These are phyloP conservation scores for Pseudorhombus dupliciocellatus DNA, from an alignment of 2,113 vertebrate species.

Conservation along the genomic window DNA sequence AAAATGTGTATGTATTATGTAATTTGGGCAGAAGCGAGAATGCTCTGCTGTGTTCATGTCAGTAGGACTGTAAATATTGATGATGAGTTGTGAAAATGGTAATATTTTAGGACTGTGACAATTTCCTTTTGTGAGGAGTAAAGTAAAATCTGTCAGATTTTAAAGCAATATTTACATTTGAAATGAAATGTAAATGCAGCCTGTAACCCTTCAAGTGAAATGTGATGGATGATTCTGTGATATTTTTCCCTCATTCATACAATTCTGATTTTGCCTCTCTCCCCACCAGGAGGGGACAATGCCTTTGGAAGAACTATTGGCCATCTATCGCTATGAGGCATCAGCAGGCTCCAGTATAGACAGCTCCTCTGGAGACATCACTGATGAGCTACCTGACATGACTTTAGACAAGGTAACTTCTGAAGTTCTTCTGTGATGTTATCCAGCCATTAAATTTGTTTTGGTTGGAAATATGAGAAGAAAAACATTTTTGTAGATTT, in stretches of 20 bases:
- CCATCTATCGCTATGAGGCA: constrained; percentile 95
- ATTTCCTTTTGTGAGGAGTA: not conserved
- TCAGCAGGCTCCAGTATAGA: constrained; percentile 89
- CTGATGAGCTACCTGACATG: constrained; percentile 97
- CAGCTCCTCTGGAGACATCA: constrained; percentile 95
- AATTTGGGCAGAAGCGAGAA: not conserved
- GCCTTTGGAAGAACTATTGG: constrained; percentile 94
- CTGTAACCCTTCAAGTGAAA: not conserved
- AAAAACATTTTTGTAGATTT: not conserved
- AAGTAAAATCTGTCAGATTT: not conserved
- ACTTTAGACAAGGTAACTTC: constrained; percentile 94
- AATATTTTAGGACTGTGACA: not conserved
- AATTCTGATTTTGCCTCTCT: not conserved
- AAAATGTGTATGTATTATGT: not conserved
- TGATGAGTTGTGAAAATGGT: not conserved
- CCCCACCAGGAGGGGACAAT: constrained; percentile 91
- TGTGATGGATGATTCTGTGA: not conserved
- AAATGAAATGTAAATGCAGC: not conserved
- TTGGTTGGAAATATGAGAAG: not conserved
- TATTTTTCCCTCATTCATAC: not conserved
- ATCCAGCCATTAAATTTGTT: not conserved
- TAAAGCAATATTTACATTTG: not conserved
- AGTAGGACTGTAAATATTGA: not conserved
- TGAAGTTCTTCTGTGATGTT: not conserved
- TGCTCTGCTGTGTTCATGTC: too few relatives aligned